Evolutionary conservation across 64 coral and sea anemone genomes (phyloP).

Genomic region (Dendronephthya gigantea): DNA sequence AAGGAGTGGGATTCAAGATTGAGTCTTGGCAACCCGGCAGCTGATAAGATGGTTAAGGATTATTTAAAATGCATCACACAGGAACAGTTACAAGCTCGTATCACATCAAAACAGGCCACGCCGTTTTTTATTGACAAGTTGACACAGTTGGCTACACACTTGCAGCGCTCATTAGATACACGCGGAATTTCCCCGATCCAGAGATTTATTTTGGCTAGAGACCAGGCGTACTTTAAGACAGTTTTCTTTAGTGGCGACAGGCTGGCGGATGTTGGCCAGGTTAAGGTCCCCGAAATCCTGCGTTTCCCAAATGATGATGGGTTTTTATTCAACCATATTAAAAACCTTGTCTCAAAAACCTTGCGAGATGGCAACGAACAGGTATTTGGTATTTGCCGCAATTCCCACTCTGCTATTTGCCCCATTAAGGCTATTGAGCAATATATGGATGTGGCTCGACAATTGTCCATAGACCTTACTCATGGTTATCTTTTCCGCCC

Average conservation of each 20-base stretch:
- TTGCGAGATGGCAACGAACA: background rate
- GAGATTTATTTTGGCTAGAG: background rate
- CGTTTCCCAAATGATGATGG: background rate
- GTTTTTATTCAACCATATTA: background rate
- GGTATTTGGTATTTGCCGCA: background rate
- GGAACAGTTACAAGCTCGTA: background rate
- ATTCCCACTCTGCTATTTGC: background rate
- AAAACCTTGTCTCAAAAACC: too few species aligned
- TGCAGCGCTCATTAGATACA: background rate
- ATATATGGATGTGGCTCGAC: background rate
- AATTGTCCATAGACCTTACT: background rate
- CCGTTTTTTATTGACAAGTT: background rate
- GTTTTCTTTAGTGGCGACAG: background rate
- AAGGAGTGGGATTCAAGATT: background rate
- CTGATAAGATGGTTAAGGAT: background rate
- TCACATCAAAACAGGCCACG: background rate
- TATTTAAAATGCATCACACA: background rate
- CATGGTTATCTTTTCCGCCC: background rate
- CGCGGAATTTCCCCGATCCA: background rate
- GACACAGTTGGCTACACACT: background rate
- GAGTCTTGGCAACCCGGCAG: too few species aligned
- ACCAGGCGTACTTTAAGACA: background rate
- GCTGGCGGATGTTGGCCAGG: background rate
- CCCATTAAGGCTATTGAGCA: background rate
- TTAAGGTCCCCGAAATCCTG: background rate